phyloP scores from a whole-genome alignment of 2,888 invertebrate genomes.

The Metellina segmentata region DNA sequence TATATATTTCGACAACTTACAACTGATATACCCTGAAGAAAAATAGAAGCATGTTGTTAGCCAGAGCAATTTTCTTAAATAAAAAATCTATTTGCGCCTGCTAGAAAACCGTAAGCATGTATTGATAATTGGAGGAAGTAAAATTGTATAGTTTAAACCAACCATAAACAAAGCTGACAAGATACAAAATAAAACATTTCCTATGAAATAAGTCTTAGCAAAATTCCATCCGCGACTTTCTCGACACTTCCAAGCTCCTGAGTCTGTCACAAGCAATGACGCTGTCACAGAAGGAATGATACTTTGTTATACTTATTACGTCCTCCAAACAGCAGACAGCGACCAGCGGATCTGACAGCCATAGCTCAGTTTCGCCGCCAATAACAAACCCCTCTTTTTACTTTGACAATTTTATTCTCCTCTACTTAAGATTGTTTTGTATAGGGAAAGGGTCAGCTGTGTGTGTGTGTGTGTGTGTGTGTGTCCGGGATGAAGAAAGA shows the following conservation, averaged over 20 bases:
- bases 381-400: conserved; percentile 42
- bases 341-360: conserved; percentile 44
- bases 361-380: conserved; percentile 29
- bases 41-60: too few species aligned
- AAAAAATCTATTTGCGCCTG: too few species aligned
- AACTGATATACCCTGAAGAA: too few species aligned
- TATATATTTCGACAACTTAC: too few species aligned
- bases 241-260: background rate
- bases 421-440: conserved; percentile 50
- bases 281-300: conserved; percentile 5
- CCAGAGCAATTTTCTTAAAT: too few species aligned
- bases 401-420: conserved; percentile 36
- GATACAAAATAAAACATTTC: background rate
- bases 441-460: conserved; percentile 13
- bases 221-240: background rate
- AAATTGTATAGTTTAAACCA: background rate
- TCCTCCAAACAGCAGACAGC: background rate
- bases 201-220: background rate
- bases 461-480: background rate
- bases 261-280: conserved; percentile 4
- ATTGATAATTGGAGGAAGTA: background rate
- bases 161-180: background rate
- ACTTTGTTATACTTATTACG: conserved; percentile 8
- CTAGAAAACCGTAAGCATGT: too few species aligned
- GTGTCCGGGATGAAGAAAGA: background rate